phyloP scores from a whole-genome alignment of 1,140 invertebrate genomes.

The Saccostrea echinata region DNA sequence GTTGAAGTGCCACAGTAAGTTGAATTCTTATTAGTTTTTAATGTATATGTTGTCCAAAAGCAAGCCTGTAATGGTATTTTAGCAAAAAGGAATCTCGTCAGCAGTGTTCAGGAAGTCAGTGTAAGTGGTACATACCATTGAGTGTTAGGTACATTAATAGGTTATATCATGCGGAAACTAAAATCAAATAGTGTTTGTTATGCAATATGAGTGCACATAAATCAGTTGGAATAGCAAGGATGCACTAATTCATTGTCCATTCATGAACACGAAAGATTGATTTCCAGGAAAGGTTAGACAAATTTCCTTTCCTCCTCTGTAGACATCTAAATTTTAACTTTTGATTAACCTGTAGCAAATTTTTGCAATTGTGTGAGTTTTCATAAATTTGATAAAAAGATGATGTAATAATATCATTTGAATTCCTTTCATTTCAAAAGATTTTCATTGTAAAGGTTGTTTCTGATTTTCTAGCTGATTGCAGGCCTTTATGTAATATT shows the following conservation, averaged over 20 bases:
- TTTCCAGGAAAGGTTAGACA: slow-evolving; percentile 3
- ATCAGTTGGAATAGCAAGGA: not conserved
- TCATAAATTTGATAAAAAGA: too few relatives aligned
- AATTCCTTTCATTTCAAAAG: not conserved
- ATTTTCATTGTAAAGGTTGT: not conserved
- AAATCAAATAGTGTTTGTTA: not conserved
- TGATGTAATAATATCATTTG: not conserved
- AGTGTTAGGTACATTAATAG: not conserved
- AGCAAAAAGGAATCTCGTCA: not conserved
- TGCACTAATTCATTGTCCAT: not conserved
- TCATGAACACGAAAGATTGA: not conserved
- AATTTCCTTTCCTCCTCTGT: not conserved
- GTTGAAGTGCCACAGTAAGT: not conserved
- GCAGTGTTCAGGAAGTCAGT: not conserved
- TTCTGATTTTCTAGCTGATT: not conserved
- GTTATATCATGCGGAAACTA: not conserved
- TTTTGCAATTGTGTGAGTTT: not conserved
- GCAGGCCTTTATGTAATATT: not conserved
- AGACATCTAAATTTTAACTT: not conserved
- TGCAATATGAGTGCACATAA: not conserved
- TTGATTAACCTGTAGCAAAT: not conserved
- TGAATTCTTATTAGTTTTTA: not conserved
- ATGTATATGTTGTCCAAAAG: not conserved
- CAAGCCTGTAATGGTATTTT: not conserved
- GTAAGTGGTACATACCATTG: not conserved